These are phyloP conservation scores for Amiota communis DNA, from an alignment of 2,888 invertebrate species.

Conservation along the genomic window DNA sequence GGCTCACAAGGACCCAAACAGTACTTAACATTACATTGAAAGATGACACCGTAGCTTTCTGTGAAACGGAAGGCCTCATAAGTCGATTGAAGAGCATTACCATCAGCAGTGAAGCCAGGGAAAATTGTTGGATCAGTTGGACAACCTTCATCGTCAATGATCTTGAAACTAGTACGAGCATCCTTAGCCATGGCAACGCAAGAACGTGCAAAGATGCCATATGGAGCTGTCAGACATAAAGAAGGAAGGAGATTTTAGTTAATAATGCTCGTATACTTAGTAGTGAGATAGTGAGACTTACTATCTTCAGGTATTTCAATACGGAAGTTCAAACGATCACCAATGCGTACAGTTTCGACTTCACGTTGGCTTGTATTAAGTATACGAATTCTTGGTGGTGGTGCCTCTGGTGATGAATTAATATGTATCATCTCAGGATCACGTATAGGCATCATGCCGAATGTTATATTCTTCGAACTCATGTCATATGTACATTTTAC, in stretches of 20 bases:
- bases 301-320: slow-evolving; percentile 97
- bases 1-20: slow-evolving; percentile 95
- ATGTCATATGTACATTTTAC: slow-evolving; percentile 97
- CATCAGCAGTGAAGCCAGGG: slow-evolving; percentile 92
- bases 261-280: background rate
- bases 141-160: slow-evolving; percentile 95
- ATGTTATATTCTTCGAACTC: slow-evolving; percentile 96
- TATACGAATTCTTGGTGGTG: slow-evolving; percentile 93
- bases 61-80: slow-evolving; percentile 97
- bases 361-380: slow-evolving; percentile 89
- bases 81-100: slow-evolving; percentile 90
- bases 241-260: background rate
- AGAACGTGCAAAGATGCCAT: slow-evolving; percentile 95
- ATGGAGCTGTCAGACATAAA: slow-evolving; percentile 82
- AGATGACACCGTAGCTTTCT: slow-evolving; percentile 96
- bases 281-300: slow-evolving; percentile 75
- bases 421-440: slow-evolving; percentile 97
- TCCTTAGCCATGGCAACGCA: slow-evolving; percentile 98
- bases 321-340: slow-evolving; percentile 94
- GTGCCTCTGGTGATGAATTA: slow-evolving; percentile 95
- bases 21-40: slow-evolving; percentile 97
- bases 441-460: slow-evolving; percentile 97
- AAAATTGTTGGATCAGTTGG: slow-evolving; percentile 95
- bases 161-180: slow-evolving; percentile 95
- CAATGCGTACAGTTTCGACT: slow-evolving; percentile 95